Evolutionary conservation across 2,797 vertebrate genomes (phyloP), one percentile per base, ranked within the genome.

Genomic region (Typhlichthys eigenmanni): DNA sequence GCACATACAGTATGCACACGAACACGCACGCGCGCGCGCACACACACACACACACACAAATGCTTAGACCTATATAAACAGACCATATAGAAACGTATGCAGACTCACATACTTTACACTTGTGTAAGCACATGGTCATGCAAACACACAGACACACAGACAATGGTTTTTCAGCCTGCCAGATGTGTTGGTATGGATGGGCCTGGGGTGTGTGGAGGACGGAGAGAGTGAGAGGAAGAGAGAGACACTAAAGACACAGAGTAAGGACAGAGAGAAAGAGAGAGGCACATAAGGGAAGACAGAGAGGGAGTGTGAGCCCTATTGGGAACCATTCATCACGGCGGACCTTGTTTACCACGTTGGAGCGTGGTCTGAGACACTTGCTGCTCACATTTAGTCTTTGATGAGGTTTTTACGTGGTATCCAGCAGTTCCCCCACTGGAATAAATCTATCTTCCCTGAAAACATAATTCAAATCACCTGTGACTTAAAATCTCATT

Each of bases 151-250:
- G 16, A 24, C 43, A 17, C 16, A 57, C 64, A 58, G 47, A 50
- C 47, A 32, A 55, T 57, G 53, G 13, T 32, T 52, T 46, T 62
- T 91, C 88, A 86, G 78, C 87, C 90, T 92, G 90, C 85, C 88
- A 87, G 84, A 87, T 92, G 87, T 88, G 56, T 1, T 75, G 78
- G 51, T 90, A 75, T 79, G 90, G 92, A 94, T 93, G 82, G 80
- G 87, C 68, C 19, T 17, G 80, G 84, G 82, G 78, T 77, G 80
- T 87, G 87, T 59, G 72, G 80, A 74, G 66, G 73, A 63, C 10
- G 49, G 17, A 49, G 64, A 50, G 34, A 54, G 29, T 59, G 55
- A 10, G 1, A 46, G 62, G 50, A 38, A 70, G 62, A 50, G 55
- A 75, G 80, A 63, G 71, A 78, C 82, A 76, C 24, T 64, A 53